Evolutionary conservation across 2,888 invertebrate genomes (phyloP).

Genomic region (Steinernema hermaphroditum): DNA sequence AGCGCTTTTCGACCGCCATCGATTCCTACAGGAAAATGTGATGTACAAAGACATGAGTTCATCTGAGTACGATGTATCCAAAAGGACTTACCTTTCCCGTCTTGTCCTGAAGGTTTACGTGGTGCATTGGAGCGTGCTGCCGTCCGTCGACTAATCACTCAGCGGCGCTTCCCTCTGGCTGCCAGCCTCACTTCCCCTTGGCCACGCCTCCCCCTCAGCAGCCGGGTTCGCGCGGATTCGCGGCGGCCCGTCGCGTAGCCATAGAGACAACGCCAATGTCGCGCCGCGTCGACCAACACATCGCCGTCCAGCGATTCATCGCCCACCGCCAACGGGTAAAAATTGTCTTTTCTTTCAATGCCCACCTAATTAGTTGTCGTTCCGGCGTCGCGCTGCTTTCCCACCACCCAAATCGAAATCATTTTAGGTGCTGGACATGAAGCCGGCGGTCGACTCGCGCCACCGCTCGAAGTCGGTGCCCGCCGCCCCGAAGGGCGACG

Average conservation of each 20-base stretch:
- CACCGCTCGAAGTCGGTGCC: slow-evolving; percentile 33
- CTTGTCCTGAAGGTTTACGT: slow-evolving; percentile 37
- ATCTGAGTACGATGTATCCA: too few relatives aligned
- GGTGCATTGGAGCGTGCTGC: slow-evolving; percentile 28
- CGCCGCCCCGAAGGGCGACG: background rate
- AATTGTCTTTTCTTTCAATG: too few relatives aligned
- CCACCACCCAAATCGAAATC: background rate
- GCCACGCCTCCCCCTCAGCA: background rate
- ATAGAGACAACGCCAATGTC: slow-evolving; percentile 2
- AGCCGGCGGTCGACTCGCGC: slow-evolving; percentile 26
- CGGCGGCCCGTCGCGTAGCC: background rate
- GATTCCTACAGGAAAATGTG: too few relatives aligned
- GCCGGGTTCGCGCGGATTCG: background rate
- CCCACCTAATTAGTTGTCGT: too few relatives aligned
- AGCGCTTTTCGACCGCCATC: too few relatives aligned
- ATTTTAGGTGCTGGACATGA: slow-evolving; percentile 33
- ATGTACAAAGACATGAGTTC: background rate
- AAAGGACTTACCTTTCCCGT: slow-evolving; percentile 34
- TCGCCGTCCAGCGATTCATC: slow-evolving; percentile 17
- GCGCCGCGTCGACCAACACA: slow-evolving; percentile 19
- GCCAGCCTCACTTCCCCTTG: background rate
- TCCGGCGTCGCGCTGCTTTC: background rate
- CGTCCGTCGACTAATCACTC: slow-evolving; percentile 5
- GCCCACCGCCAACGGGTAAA: slow-evolving; percentile 34
- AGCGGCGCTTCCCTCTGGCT: slow-evolving; percentile 17